A percentile compares a stretch with the other conserved stretches of the same genome.
Evolutionary conservation across 2,888 invertebrate genomes (phyloP).

Genomic region (Tetramorium bicarinatum): DNA sequence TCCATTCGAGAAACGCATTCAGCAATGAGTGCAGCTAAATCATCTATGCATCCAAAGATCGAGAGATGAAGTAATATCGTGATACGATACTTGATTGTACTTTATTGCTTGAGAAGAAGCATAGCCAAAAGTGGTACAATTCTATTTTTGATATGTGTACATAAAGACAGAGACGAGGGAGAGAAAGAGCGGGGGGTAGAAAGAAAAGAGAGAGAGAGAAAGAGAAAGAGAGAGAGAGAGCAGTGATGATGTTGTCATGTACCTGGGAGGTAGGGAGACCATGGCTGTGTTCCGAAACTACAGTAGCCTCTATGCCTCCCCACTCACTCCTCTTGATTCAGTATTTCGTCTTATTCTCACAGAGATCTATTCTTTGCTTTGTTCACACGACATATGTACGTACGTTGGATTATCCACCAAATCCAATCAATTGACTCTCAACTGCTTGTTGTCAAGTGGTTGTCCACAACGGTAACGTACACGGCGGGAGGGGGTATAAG

Average conservation of each 20-base stretch:
- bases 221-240: constrained; percentile 75
- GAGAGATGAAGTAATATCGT: background rate
- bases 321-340: constrained; percentile 82
- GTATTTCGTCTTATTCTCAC: constrained; percentile 78
- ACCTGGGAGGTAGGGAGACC: constrained; percentile 90
- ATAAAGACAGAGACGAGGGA: constrained; percentile 62
- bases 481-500: constrained; percentile 75
- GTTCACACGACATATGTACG: constrained; percentile 79
- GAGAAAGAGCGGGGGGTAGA: constrained; percentile 55
- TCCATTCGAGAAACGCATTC: constrained; percentile 42
- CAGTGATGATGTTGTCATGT: constrained; percentile 86
- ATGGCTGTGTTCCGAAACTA: constrained; percentile 89
- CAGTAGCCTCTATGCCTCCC: constrained; percentile 86
- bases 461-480: constrained; percentile 80
- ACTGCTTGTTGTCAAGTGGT: constrained; percentile 81
- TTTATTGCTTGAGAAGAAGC: constrained; percentile 1
- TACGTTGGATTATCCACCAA: constrained; percentile 82
- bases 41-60: constrained; percentile 20
- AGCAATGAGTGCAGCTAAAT: constrained; percentile 19
- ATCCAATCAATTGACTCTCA: constrained; percentile 83
- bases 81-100: background rate
- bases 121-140: constrained; percentile 30
- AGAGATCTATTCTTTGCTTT: constrained; percentile 79
- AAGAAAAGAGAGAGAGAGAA: constrained; percentile 51
- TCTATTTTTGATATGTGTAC: constrained; percentile 46